Evolutionary conservation across 2,113 vertebrate species (phyloP).

Genomic region (Narcine bancroftii): DNA sequence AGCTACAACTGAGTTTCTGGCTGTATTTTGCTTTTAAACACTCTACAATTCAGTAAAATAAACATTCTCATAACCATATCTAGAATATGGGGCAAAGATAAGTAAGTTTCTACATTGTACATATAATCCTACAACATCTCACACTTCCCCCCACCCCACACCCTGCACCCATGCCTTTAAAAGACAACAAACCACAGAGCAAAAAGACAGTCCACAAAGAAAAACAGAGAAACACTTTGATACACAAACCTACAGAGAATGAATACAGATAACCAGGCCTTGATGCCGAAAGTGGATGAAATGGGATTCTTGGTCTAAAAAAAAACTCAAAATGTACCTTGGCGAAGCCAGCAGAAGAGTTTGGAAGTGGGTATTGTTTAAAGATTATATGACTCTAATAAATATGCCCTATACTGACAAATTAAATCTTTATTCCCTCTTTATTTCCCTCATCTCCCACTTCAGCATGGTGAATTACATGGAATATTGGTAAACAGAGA

Average conservation of each 20-base stretch:
- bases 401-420: not conserved
- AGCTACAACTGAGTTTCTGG: slow-evolving; percentile 81
- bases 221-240: slow-evolving; percentile 79
- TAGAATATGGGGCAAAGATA: slow-evolving; percentile 90
- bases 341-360: not conserved
- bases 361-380: not conserved
- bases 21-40: slow-evolving; percentile 95
- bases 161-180: slow-evolving; percentile 42
- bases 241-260: slow-evolving; percentile 79
- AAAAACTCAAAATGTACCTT: not conserved
- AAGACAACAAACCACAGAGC: slow-evolving; percentile 65
- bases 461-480: not conserved
- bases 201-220: slow-evolving; percentile 81
- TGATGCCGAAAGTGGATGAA: slow-evolving; percentile 63
- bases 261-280: slow-evolving; percentile 70
- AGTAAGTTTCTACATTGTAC: slow-evolving; percentile 84
- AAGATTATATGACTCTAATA: not conserved
- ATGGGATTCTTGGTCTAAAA: slow-evolving; percentile 46
- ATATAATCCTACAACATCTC: slow-evolving; percentile 63
- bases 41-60: slow-evolving; percentile 99
- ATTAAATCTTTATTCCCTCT: not conserved
- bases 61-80: slow-evolving; percentile 95
- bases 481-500: not conserved
- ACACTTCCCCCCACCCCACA: slow-evolving; percentile 48
- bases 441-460: not conserved